Base-by-base conservation (phyloP, 1,140 invertebrate species). In the Bombus terrestris region DNA sequence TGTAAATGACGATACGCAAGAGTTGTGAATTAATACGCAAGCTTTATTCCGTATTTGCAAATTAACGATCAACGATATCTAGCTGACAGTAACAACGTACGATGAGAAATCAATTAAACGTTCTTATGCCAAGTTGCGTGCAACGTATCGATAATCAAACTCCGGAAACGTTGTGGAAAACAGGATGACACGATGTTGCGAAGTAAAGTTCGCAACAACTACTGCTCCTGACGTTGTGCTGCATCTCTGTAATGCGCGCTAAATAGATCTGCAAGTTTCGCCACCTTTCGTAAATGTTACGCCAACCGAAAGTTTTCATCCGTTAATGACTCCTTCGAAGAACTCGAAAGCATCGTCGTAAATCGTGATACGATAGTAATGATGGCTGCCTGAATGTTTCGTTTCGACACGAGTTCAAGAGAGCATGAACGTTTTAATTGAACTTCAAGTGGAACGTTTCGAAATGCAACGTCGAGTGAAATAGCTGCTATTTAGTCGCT, bases 141-240 rank as follows among this genome's bases (percentile, higher is more conserved):
- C 12, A 39, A 57, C 59, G 69, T 68, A 37, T 74, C 41, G 57
- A 77, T 62, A 62, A 28, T 81, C 18, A 39, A 86, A 72, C 18
- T 88, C 4, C 62, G 18, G 4, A 37, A 82, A 35, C 12, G 78
- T 75, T 37, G 15, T 35, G 15, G 39, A 43, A 43, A 41, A 79
- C 41, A 62, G 73, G 15, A 47, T 53, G 57, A 64, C 37, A 37
- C 32, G 64, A 64, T 64, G 64, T 77, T 37, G 64, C 32, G 39
- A 59, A 74, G 32, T 35, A 71, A 83, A 86, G 68, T 89, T 85
- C 12, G 39, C 32, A 74, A n/a, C 62, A 74, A 81, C 74, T 77
- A 81, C 68, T 77, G 59, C 39, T 35, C 18, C 53, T 28, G 78
- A 62, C 68, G 37, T 62, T n/a, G 79, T 47, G 74, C n/a, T 39